These are phyloP conservation scores for Rhadinocentrus ornatus DNA, from an alignment of 2,797 vertebrate genomes.

Conservation along the genomic window DNA sequence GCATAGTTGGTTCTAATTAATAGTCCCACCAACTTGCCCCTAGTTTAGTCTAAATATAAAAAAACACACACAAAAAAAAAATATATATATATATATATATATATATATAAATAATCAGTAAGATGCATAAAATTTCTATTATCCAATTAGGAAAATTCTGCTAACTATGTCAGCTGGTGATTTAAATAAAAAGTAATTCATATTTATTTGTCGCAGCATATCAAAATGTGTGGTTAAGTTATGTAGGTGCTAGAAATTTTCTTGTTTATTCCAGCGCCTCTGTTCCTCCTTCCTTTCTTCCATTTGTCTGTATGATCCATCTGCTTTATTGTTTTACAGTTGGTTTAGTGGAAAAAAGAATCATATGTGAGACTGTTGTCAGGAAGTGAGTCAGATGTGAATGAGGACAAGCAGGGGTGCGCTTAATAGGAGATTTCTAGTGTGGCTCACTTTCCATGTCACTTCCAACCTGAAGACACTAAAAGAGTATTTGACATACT, in stretches of 20 bases:
- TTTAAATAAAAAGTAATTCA: background rate
- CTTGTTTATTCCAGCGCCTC: slow-evolving; percentile 64
- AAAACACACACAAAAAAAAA: too few relatives aligned
- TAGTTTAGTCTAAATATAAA: background rate
- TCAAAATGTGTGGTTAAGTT: slow-evolving; percentile 14
- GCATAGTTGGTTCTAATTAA: background rate
- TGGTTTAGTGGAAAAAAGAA: slow-evolving; percentile 49
- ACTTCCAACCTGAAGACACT: background rate
- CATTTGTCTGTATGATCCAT: slow-evolving; percentile 63
- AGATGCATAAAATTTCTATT: background rate
- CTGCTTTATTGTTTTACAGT: slow-evolving; percentile 70
- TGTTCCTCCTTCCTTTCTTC: slow-evolving; percentile 73
- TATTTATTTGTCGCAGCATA: background rate
- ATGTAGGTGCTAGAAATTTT: slow-evolving; percentile 33
- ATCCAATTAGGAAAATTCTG: background rate
- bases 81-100: too few relatives aligned
- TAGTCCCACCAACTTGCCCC: background rate
- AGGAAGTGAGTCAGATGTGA: slow-evolving; percentile 68
- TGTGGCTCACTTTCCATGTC: background rate
- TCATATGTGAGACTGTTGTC: slow-evolving; percentile 45
- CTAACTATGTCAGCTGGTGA: background rate
- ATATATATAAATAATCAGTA: too few relatives aligned
- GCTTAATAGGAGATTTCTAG: slow-evolving; percentile 58
- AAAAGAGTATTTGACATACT: background rate
- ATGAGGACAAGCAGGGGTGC: slow-evolving; percentile 34